Percentiles rank a stretch among this genome's conserved stretches.
These are phyloP conservation scores for Morpho helenor DNA, from an alignment of 2,888 invertebrate genomes.

Conservation along the genomic window DNA sequence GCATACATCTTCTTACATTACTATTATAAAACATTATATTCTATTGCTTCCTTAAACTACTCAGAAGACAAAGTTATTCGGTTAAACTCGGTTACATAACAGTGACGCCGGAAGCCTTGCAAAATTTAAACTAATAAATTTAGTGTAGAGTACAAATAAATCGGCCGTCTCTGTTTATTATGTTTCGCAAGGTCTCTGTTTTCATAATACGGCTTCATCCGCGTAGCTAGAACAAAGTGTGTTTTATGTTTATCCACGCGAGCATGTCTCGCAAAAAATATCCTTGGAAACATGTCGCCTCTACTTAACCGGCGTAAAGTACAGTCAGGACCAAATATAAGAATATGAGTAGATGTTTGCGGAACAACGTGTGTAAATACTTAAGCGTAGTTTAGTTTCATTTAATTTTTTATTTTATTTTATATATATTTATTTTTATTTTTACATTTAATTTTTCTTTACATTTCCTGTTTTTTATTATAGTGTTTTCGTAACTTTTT, in stretches of 20 bases:
- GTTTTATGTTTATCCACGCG: conserved; percentile 23
- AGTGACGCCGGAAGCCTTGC: background rate
- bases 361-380: too few relatives aligned
- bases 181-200: conserved; percentile 15
- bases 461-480: too few relatives aligned
- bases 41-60: too few relatives aligned
- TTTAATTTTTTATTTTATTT: too few relatives aligned
- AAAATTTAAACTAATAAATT: conserved; percentile 13
- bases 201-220: conserved; percentile 18
- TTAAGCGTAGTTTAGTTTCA: too few relatives aligned
- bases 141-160: conserved; percentile 1
- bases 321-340: background rate
- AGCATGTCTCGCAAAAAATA: conserved; percentile 19
- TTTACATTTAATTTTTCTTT: too few relatives aligned
- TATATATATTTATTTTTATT: too few relatives aligned
- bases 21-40: too few relatives aligned
- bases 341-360: background rate
- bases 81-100: background rate
- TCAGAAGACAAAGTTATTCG: too few relatives aligned
- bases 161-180: conserved; percentile 11
- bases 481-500: too few relatives aligned
- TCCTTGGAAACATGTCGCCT: conserved; percentile 14
- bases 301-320: background rate
- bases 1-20: too few relatives aligned
- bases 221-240: conserved; percentile 10